These are phyloP conservation scores for Andrena bicolor DNA, from an alignment of 2,888 invertebrate genomes.

Conservation along the genomic window DNA sequence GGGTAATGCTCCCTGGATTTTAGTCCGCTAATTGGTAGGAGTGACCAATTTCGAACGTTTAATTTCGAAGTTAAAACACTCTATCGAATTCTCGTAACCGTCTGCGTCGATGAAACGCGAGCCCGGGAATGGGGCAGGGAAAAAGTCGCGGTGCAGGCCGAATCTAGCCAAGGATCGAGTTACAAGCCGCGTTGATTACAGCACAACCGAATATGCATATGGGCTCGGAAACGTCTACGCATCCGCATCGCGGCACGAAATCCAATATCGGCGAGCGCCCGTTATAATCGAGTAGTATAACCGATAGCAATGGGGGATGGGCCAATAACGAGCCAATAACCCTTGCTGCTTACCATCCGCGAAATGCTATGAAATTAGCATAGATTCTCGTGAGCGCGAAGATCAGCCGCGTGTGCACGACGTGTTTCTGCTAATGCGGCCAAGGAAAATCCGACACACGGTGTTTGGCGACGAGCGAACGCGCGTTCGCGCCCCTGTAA, in stretches of 20 bases:
- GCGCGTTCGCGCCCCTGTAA: slow-evolving; percentile 22
- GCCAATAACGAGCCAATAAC: slow-evolving; percentile 72
- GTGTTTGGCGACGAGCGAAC: slow-evolving; percentile 47
- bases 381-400: slow-evolving; percentile 65
- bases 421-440: slow-evolving; percentile 60
- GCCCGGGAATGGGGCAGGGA: background rate
- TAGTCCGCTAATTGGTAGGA: no score
- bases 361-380: slow-evolving; percentile 71
- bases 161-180: slow-evolving; percentile 10
- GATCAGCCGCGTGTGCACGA: slow-evolving; percentile 65
- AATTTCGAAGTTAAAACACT: background rate
- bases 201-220: slow-evolving; percentile 44
- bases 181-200: slow-evolving; percentile 45
- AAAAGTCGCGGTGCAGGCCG: slow-evolving; percentile 21
- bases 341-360: slow-evolving; percentile 66
- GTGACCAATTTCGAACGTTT: no score
- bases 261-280: slow-evolving; percentile 67
- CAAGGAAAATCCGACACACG: slow-evolving; percentile 59
- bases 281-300: slow-evolving; percentile 69
- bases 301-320: slow-evolving; percentile 60
- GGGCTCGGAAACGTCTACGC: slow-evolving; percentile 43
- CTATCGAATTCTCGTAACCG: background rate
- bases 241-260: slow-evolving; percentile 59
- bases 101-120: background rate
- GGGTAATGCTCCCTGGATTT: no score